Conservation (phyloP, 2,888 invertebrate species). For the Pseudococcus viburni region DNA sequence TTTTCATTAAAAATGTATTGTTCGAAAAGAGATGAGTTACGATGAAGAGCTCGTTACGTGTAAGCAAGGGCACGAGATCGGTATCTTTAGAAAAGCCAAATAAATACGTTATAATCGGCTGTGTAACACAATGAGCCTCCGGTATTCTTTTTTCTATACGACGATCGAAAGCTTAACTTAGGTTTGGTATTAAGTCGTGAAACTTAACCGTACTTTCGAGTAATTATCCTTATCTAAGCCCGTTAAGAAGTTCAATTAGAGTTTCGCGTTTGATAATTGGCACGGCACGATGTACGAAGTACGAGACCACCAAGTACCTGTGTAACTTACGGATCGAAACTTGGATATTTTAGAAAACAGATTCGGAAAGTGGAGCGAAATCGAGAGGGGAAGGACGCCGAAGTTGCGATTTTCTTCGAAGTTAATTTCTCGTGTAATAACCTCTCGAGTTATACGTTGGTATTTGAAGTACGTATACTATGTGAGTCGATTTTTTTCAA, state of each 20-base stretch:
- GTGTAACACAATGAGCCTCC: conserved; percentile 24
- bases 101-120: conserved; percentile 4
- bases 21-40: conserved; percentile 3
- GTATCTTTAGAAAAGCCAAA: not conserved
- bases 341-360: not conserved
- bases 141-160: conserved; percentile 8
- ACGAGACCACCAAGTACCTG: not conserved
- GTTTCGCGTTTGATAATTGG: conserved; percentile 36
- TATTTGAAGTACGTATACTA: too few relatives aligned
- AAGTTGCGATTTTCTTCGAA: not conserved
- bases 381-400: not conserved
- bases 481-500: too few relatives aligned
- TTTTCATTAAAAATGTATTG: conserved; percentile 46
- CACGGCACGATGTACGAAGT: not conserved
- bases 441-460: not conserved
- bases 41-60: conserved; percentile 46
- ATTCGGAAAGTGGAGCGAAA: too few relatives aligned
- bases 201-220: not conserved
- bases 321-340: not conserved
- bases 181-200: conserved; percentile 14
- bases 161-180: not conserved
- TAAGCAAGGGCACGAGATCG: not conserved
- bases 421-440: not conserved
- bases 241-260: not conserved
- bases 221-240: conserved; percentile 29